These are phyloP conservation scores for Philopedon plagiatum DNA, from an alignment of 2,888 invertebrate genomes.

Conservation along the genomic window DNA sequence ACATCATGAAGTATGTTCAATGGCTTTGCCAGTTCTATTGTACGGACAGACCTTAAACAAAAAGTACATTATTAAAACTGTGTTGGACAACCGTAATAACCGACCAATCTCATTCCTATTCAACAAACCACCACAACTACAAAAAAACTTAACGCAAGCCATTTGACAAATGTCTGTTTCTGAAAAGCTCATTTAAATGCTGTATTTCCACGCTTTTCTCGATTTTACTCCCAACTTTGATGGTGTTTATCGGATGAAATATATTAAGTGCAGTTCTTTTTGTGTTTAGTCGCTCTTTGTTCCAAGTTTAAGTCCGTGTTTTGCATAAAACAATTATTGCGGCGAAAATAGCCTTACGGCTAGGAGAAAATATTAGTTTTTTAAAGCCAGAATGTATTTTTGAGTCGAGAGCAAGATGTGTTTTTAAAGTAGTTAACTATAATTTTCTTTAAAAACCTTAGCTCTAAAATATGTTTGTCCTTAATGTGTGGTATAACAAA, in stretches of 20 bases:
- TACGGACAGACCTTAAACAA: slow-evolving; percentile 30
- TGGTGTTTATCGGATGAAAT: slow-evolving; percentile 48
- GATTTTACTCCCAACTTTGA: slow-evolving; percentile 46
- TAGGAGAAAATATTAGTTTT: slow-evolving; percentile 15
- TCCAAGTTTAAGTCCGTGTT: slow-evolving; percentile 37
- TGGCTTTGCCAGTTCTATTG: slow-evolving; percentile 16
- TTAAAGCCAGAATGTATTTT: slow-evolving; percentile 7
- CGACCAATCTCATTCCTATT: slow-evolving; percentile 50
- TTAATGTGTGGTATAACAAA: no score
- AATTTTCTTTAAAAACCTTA: no score
- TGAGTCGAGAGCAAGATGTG: no score
- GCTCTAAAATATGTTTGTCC: no score
- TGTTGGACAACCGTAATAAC: slow-evolving; percentile 49
- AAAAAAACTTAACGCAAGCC: slow-evolving; percentile 47
- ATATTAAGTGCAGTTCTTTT: slow-evolving; percentile 49
- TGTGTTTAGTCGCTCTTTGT: slow-evolving; percentile 32
- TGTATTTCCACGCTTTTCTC: slow-evolving; percentile 45
- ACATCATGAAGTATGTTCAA: slow-evolving; percentile 12
- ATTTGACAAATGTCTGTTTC: slow-evolving; percentile 51
- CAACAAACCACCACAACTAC: slow-evolving; percentile 40
- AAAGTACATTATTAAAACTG: slow-evolving; percentile 48
- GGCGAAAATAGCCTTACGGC: slow-evolving; percentile 29
- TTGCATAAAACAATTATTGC: slow-evolving; percentile 45
- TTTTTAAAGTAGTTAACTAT: no score
- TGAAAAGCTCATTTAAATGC: slow-evolving; percentile 51